Base-by-base conservation (phyloP, 1,140 invertebrate species). In the Watersipora subatra region DNA sequence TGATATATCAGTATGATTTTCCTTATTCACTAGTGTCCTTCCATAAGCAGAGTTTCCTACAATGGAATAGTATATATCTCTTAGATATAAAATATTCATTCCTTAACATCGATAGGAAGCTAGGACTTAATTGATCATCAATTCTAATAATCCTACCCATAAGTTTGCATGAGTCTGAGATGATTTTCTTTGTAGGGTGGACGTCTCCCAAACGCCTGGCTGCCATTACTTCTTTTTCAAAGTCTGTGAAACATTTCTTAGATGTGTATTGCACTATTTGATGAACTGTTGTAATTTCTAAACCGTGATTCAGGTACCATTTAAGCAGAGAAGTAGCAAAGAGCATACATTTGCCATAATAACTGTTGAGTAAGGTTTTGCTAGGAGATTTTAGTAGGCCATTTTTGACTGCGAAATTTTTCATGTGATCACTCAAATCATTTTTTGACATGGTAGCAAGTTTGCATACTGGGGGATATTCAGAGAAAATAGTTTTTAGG, bases 261-360 rank as follows among this genome's bases (percentile, higher is more conserved):
- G 66, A 61, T 22, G 34, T 20, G 59, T 69, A 73, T 62, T 73
- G 69, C 15, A 73, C 57, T 2, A 70, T 65, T 66, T 73, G 69
- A 29, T 73, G 62, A 2, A 71, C 65, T 62, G 65, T 59, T 15
- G 59, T 68, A 1, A 72, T 65, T 26, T 25, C 22, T 15, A 72
- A 29, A 19, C 70, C 71, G 64, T 72, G 71, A n/a, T 67, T 34
- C 17, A 70, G 24, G 59, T 72, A 72, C 68, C 67, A 72, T 56
- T 64, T 46, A 0, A 72, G 30, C 7, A 72, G 61, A 0, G 71
- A 68, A 1, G 71, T 68, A 3, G 67, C 59, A 1, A 69, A 58
- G 2, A 70, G 61, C 15, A 72, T 69, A 34, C 68, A 57, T 28
- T 67, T 34, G 0, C 59, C 70, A 24, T 34, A 64, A 56, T 63